Evolutionary conservation across 1,140 invertebrate species (phyloP), one percentile per base, ranked within the genome.

Genomic region (Drosophila fuyamai): DNA sequence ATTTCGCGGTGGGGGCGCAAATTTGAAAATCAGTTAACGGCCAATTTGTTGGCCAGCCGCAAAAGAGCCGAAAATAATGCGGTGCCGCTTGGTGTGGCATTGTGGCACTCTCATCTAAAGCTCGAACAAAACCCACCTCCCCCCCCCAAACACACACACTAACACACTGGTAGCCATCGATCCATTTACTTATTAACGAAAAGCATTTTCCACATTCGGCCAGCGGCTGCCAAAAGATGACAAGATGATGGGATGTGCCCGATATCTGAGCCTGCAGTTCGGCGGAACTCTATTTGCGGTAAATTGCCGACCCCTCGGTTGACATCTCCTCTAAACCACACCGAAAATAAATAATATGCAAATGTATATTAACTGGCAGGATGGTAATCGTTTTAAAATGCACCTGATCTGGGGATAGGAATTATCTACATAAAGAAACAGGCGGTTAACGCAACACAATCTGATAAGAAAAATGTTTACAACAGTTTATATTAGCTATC

Each of bases 1-100:
- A 13, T 38, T 43, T n/a, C 2, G 38, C 40, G 63, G 14, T 29
- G 47, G 72, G 62, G 72, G 66, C 73, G 76, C 62, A 82, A 86
- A 88, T 88, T 79, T 74, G 76, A 86, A 86, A 88, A 88, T 89
- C 83, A 88, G 83, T 88, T 88, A 88, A 78, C 76, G 83, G 79
- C 70, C 83, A 88, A 88, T 88, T 88, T 79, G 71, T 43, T 83
- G 83, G 79, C 67, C 35, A 1, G 76, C 83, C 83, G 67, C 82
- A 86, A 82, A 81, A 86, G 79, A 75, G 80, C 47, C 59, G 41
- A 76, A 86, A 73, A 82, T 86, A 88, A 88, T 82, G 82, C 61
- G 82, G 79, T 88, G 83, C 74, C 70, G 51, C 67, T 48, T 80
- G 83, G 83, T 86, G 83, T 86, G 83, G 76, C 83, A 86, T 89